Base-by-base conservation (phyloP, 2,797 vertebrate genomes). In the Propithecus perrieri region DNA sequence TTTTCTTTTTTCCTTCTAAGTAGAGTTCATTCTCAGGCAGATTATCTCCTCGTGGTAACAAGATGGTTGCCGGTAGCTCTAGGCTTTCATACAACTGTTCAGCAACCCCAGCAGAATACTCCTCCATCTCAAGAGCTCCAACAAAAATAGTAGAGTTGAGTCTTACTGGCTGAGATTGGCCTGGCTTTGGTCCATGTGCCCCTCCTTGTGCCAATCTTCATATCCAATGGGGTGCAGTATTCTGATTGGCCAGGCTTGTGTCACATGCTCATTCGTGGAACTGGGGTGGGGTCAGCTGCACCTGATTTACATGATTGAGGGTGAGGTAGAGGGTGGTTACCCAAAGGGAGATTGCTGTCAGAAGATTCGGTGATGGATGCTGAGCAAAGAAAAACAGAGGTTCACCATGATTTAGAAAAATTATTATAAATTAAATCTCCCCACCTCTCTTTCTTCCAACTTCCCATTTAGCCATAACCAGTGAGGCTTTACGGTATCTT, bases 391-490 rank as follows among this genome's bases (percentile, higher is more conserved):
- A 96, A 94, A 94, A 38, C 71, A 96, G 67, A 55, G 18, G 4
- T 55, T 79, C 12, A 72, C 43, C 48, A 79, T 24, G 76, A 55
- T 93, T 95, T 72, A 93, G 83, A 91, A 76, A 75, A 95, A 50
- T 17, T 35, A 85, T 79, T 89, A 92, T 65, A 85, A 91, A 93
- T 87, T 59, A 53, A 95, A 87, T 26, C 80, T 78, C 35, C 53
- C 15, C 63, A 24, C 6, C 17, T 59, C 11, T 81, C 71, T 87
- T 85, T 84, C 55, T 46, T 92, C 84, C 28, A 94, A 48, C 53
- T 74, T 91, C 86, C 74, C 94, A 84, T 28, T 86, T 96, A 95
- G 30, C 76, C 55, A 35, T 76, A 95, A 85, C 48, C 24, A 93
- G 11, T 33, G 48, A 92, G 63, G 28, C 71, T 91, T 88, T 85